A percentile compares a stretch with the other conserved stretches of the same genome.
phyloP scores from a whole-genome alignment of 1,140 invertebrate species.

The Dendroctonus valens region DNA sequence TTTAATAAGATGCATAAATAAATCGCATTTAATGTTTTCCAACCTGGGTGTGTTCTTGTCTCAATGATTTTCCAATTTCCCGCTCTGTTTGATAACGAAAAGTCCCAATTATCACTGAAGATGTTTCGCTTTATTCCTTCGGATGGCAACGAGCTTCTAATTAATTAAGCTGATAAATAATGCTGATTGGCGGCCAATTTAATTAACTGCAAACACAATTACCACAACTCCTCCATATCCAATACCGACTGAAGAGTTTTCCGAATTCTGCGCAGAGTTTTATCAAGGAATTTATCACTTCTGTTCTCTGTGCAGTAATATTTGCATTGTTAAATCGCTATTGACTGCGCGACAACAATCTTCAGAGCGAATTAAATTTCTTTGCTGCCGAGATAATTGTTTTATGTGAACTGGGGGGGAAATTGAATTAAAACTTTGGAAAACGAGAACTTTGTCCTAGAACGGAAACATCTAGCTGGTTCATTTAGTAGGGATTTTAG shows the following conservation, averaged over 20 bases:
- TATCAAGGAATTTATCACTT: not conserved
- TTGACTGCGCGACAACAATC: not conserved
- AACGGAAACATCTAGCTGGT: not conserved
- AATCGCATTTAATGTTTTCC: not conserved
- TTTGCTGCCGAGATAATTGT: not conserved
- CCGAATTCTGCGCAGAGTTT: not conserved
- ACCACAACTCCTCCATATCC: not conserved
- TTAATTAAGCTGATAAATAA: no score
- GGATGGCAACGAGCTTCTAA: no score
- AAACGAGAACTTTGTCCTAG: not conserved
- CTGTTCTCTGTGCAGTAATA: not conserved
- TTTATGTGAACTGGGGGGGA: not conserved
- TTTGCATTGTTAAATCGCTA: not conserved
- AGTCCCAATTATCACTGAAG: not conserved
- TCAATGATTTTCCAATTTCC: not conserved
- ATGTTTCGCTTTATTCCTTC: not conserved
- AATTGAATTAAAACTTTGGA: slow-evolving; percentile 1
- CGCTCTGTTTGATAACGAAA: not conserved
- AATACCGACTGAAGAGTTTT: not conserved
- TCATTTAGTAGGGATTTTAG: not conserved
- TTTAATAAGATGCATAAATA: not conserved
- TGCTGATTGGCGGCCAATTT: no score
- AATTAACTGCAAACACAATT: not conserved
- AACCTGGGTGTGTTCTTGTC: not conserved
- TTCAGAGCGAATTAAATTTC: not conserved